Evolutionary conservation across 2,888 invertebrate genomes (phyloP), one percentile per base, ranked within the genome.

Genomic region (Dicranocentrus wangi): DNA sequence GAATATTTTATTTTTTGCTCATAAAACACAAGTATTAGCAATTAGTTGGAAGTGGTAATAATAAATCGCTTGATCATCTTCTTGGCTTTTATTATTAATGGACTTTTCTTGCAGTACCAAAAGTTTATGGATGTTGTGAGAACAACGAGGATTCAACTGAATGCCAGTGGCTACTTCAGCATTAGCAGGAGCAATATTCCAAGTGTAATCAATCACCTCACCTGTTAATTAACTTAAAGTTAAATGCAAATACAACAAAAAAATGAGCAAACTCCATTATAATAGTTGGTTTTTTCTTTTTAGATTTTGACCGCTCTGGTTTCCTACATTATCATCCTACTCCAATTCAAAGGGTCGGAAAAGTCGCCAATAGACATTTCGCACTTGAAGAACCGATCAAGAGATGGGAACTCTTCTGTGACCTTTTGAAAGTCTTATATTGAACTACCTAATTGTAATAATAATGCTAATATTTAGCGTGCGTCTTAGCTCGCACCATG

Each of bases 131-230:
- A 43, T n/a, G 53, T 76, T 17, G 60, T 79, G 28, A 70, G 60
- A 61, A 55, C 76, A 5, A 21, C 76, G 13, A 53, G 66, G 2
- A 23, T 82, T 23, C 43, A 71, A 27, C 13, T 82, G 32, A 80
- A 32, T 42, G 82, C 80, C 7, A 70, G 51, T 43, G 82, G 82
- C 8, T 65, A 75, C 27, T 82, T 82, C 55, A 75, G 25, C 28
- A 53, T 82, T 17, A 80, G 71, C 42, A 73, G 71, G 58, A 71
- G 76, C 3, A 80, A 80, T 55, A 66, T 82, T 19, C 79, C 79
- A 27, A 43, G 65, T 2, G 82, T 82, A 80, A 82, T 63, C 61
- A 32, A 28, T 21, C 15, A 55, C 23, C 5, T 55, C 7, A 19
- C 10, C 19, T 19, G 23, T 7, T 55, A 15, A 21, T 7, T 47